A percentile compares a stretch with the other conserved stretches of the same genome.
These are phyloP conservation scores for Hoplostethus atlanticus DNA, from an alignment of 2,797 vertebrate species.

Conservation along the genomic window DNA sequence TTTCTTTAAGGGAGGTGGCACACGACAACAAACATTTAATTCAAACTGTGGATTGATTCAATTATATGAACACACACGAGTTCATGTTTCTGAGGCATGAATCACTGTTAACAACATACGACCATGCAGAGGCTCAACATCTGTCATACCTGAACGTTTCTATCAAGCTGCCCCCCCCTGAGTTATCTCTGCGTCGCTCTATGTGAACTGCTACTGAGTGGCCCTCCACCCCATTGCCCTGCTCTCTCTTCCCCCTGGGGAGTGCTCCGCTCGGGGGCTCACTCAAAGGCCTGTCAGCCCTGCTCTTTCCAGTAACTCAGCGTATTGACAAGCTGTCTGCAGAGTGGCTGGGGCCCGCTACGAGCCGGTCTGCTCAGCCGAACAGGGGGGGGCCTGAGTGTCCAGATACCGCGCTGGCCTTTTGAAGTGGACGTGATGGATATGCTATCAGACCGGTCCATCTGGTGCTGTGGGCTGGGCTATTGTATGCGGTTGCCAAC, in stretches of 20 bases:
- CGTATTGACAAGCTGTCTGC: conserved; percentile 59
- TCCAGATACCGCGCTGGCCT: conserved; percentile 29
- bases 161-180: neutral
- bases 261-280: conserved; percentile 12
- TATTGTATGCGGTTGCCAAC: conserved; percentile 11
- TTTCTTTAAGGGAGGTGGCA: conserved; percentile 6
- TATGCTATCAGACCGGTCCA: conserved; percentile 39
- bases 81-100: conserved; percentile 15
- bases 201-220: conserved; percentile 23
- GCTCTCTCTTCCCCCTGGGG: neutral
- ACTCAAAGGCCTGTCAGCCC: conserved; percentile 39
- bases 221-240: conserved; percentile 10
- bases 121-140: conserved; percentile 15
- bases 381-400: conserved; percentile 12
- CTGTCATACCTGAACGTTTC: neutral
- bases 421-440: conserved; percentile 50
- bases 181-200: conserved; percentile 13
- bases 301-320: conserved; percentile 53
- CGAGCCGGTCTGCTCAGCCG: conserved; percentile 26
- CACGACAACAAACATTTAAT: conserved; percentile 21
- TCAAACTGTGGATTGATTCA: conserved; percentile 24
- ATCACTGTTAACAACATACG: conserved; percentile 12
- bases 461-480: conserved; percentile 38
- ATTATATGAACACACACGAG: neutral
- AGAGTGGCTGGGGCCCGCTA: neutral